phyloP scores from a whole-genome alignment of 2,113 vertebrate species.

The Eptesicus fuscus region DNA sequence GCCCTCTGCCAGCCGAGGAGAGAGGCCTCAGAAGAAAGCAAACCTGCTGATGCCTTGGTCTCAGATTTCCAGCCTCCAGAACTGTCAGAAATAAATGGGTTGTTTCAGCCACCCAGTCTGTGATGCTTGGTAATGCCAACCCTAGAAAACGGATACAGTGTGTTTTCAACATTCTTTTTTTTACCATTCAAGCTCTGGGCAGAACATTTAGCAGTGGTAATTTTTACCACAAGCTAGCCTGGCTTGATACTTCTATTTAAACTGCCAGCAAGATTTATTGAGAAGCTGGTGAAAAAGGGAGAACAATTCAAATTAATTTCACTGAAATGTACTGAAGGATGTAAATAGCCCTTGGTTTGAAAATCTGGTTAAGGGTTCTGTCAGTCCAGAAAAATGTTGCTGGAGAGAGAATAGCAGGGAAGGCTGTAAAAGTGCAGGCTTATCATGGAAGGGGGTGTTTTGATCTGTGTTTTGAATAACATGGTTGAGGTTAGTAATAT shows the following conservation, averaged over 20 bases:
- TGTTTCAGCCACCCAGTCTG: not conserved
- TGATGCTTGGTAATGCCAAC: not conserved
- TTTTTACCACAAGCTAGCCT: constrained; percentile 43
- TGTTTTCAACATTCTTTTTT: not conserved
- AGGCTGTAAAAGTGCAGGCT: not conserved
- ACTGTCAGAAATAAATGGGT: not conserved
- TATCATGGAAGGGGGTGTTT: not conserved
- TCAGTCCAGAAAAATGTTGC: constrained; percentile 46
- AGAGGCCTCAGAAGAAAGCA: not conserved
- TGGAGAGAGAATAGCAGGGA: not conserved
- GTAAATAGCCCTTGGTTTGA: constrained; percentile 65
- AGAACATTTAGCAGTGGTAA: constrained; percentile 39
- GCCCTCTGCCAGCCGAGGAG: not conserved
- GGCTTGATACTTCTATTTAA: constrained; percentile 56
- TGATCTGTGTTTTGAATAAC: not conserved
- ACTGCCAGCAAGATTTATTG: constrained; percentile 50
- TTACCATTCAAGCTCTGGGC: fast-evolving
- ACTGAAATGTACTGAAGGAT: constrained; percentile 51
- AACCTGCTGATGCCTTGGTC: not conserved
- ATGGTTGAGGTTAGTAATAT: not conserved
- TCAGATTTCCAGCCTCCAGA: not conserved
- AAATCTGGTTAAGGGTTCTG: constrained; percentile 51
- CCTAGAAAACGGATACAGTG: not conserved
- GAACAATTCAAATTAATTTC: constrained; percentile 64
- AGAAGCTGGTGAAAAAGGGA: constrained; percentile 53